Conservation (phyloP, 1,140 invertebrate genomes). For the Branchinecta lynchi region DNA sequence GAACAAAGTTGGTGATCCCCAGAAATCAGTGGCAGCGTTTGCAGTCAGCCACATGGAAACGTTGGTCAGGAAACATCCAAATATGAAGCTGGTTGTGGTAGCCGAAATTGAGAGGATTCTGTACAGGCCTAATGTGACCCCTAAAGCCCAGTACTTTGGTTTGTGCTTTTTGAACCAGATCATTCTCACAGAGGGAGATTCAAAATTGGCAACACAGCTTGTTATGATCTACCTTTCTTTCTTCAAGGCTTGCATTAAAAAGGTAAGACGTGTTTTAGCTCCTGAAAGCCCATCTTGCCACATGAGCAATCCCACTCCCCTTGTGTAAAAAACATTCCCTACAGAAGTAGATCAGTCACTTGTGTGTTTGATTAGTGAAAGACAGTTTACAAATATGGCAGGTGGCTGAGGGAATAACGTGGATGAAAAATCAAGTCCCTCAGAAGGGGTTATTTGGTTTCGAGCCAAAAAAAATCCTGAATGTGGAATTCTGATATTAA, state of each 20-base stretch:
- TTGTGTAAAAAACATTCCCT: too few species aligned
- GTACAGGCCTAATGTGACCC: conserved; percentile 58
- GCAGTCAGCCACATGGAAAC: conserved; percentile 69
- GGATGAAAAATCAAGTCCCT: too few species aligned
- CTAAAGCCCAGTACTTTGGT: conserved; percentile 79
- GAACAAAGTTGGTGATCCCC: conserved; percentile 91
- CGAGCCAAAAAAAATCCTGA: too few species aligned
- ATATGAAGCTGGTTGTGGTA: conserved; percentile 77
- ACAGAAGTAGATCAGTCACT: too few species aligned
- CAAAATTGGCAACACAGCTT: conserved; percentile 57
- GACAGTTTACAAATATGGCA: too few species aligned
- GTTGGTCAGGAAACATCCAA: conserved; percentile 66
- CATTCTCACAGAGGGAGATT: conserved; percentile 50
- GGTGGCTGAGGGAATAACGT: too few species aligned
- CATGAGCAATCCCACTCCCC: too few species aligned
- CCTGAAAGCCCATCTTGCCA: too few species aligned
- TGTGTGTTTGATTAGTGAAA: too few species aligned
- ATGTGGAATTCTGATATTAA: too few species aligned
- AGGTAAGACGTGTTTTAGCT: conserved; percentile 29
- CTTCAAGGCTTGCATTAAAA: conserved; percentile 81
- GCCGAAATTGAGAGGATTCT: conserved; percentile 75
- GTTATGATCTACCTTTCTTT: conserved; percentile 88
- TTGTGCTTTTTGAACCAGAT: conserved; percentile 80
- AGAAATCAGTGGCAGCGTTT: conserved; percentile 68
- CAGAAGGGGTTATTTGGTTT: too few species aligned